These are phyloP conservation scores for Drosophila infuscata DNA, from an alignment of 2,888 invertebrate species.

Conservation along the genomic window DNA sequence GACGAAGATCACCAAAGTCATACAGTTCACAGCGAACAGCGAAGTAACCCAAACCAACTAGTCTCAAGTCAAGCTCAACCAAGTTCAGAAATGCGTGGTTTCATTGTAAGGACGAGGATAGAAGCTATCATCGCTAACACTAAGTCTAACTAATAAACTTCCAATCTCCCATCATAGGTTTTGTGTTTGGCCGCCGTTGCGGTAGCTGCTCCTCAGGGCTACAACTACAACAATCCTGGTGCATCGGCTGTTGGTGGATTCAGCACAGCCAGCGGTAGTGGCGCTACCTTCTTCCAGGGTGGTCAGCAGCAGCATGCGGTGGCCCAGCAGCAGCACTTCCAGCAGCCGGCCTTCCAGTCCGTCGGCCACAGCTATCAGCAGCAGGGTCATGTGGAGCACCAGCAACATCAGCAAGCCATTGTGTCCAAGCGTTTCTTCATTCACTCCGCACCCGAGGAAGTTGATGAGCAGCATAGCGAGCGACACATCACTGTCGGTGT, in stretches of 20 bases:
- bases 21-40: constrained; percentile 77
- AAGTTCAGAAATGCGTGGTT: constrained; percentile 84
- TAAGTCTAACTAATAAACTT: not conserved
- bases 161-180: constrained; percentile 59
- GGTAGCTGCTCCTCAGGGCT: constrained; percentile 83
- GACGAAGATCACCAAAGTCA: constrained; percentile 56
- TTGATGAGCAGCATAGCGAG: constrained; percentile 81
- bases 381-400: constrained; percentile 54
- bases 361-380: constrained; percentile 42
- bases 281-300: constrained; percentile 51
- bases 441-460: constrained; percentile 85
- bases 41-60: constrained; percentile 59
- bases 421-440: constrained; percentile 84
- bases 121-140: constrained; percentile 16
- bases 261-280: constrained; percentile 50
- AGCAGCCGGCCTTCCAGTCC: constrained; percentile 44
- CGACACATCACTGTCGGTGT: constrained; percentile 83
- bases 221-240: constrained; percentile 81
- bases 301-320: constrained; percentile 49
- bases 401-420: constrained; percentile 74
- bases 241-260: constrained; percentile 56
- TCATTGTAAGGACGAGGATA: constrained; percentile 77
- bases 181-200: constrained; percentile 82
- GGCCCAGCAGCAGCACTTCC: constrained; percentile 29
- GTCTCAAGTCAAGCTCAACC: constrained; percentile 68